Evolutionary conservation across 2,888 invertebrate genomes (phyloP).

Genomic region (Athripsodes cinereus): DNA sequence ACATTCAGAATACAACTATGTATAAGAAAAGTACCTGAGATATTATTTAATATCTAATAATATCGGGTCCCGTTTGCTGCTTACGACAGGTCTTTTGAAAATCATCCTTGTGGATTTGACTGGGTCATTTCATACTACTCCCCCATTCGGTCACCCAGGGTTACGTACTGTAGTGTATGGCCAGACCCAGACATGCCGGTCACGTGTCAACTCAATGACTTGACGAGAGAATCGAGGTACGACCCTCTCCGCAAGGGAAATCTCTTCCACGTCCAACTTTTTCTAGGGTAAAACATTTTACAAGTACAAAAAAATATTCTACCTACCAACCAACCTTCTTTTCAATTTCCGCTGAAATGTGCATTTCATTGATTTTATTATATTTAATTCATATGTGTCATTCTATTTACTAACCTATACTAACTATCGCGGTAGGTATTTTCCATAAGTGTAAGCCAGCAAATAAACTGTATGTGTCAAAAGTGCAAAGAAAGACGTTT

Average conservation of each 20-base stretch:
- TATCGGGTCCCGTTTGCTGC: too few relatives aligned
- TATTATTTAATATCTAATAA: too few relatives aligned
- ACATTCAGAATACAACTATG: too few relatives aligned
- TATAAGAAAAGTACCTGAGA: too few relatives aligned
- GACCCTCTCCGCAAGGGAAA: conserved; percentile 26
- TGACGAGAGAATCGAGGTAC: conserved; percentile 23
- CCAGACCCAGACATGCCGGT: conserved; percentile 21
- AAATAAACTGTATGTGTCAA: too few relatives aligned
- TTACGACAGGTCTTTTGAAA: conserved; percentile 21
- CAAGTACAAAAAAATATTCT: not conserved
- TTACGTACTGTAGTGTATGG: conserved; percentile 9
- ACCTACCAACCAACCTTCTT: not conserved
- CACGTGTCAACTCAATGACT: conserved; percentile 26
- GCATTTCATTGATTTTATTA: too few relatives aligned
- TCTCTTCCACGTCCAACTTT: conserved; percentile 16
- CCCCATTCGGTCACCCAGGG: conserved; percentile 13
- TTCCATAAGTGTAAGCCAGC: too few relatives aligned
- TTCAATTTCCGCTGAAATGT: conserved; percentile 2
- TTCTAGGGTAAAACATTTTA: conserved; percentile 20
- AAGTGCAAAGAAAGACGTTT: too few relatives aligned
- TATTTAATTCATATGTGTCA: too few relatives aligned
- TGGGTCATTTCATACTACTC: conserved; percentile 12
- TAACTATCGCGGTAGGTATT: too few relatives aligned
- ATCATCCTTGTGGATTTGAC: conserved; percentile 16
- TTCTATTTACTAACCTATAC: too few relatives aligned